These are phyloP conservation scores for Carcina quercana DNA, from an alignment of 2,888 invertebrate species.

Conservation along the genomic window DNA sequence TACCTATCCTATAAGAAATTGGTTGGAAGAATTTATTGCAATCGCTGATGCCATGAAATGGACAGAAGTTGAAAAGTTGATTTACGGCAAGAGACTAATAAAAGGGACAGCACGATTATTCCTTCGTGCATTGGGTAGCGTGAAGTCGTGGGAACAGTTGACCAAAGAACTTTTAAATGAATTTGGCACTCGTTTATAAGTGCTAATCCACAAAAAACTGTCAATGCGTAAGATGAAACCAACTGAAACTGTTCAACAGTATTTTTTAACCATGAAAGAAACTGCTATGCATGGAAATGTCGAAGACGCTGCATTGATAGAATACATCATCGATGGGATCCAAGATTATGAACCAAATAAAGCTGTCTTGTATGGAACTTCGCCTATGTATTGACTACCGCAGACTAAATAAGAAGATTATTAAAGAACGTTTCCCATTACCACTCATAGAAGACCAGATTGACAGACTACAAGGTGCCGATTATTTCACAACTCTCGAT, in stretches of 20 bases:
- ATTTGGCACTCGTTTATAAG: constrained; percentile 9
- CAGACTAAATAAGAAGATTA: constrained; percentile 29
- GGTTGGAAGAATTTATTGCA: constrained; percentile 10
- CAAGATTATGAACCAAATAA: constrained; percentile 21
- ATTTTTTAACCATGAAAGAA: constrained; percentile 36
- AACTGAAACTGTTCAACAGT: constrained; percentile 34
- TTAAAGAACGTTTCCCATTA: constrained; percentile 31
- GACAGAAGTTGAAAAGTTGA: constrained; percentile 7
- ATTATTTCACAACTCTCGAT: constrained; percentile 19
- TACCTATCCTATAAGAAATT: constrained; percentile 6
- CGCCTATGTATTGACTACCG: constrained; percentile 30
- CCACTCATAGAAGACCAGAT: constrained; percentile 34
- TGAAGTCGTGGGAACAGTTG: constrained; percentile 3
- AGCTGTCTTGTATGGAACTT: constrained; percentile 19
- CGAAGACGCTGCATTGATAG: constrained; percentile 32
- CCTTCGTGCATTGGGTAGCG: constrained; percentile 4
- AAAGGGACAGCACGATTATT: constrained; percentile 11
- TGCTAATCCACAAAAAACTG: constrained; percentile 3
- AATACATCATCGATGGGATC: constrained; percentile 42
- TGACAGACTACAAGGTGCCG: constrained; percentile 29
- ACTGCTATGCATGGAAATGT: constrained; percentile 30
- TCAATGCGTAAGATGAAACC: constrained; percentile 18
- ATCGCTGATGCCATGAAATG: constrained; percentile 7
- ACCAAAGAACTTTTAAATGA: constrained; percentile 9
- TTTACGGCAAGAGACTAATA: constrained; percentile 9